A percentile compares a stretch with the other conserved stretches of the same genome.
These are phyloP conservation scores for Myiotriccus ornatus DNA, from an alignment of 2,797 vertebrate genomes.

Conservation along the genomic window DNA sequence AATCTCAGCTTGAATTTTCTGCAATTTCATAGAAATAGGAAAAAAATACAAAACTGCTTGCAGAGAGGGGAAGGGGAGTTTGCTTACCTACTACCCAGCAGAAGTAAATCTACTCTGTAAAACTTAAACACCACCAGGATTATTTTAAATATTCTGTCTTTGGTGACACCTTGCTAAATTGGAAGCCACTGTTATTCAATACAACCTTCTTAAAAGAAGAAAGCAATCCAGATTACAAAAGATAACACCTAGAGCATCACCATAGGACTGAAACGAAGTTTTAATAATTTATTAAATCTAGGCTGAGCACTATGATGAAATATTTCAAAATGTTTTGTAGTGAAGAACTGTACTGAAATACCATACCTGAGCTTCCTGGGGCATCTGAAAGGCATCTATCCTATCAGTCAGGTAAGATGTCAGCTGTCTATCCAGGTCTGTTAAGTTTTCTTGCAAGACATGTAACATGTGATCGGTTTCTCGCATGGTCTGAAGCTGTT, in stretches of 20 bases:
- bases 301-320: background rate
- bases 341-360: constrained; percentile 46
- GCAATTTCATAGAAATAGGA: background rate
- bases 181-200: background rate
- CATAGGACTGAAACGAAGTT: background rate
- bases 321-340: background rate
- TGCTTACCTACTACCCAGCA: background rate
- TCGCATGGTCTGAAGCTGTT: constrained; percentile 84
- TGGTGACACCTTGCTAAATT: background rate
- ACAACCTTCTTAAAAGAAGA: background rate
- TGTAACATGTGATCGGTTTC: constrained; percentile 88
- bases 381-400: constrained; percentile 92
- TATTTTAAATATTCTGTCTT: background rate
- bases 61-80: background rate
- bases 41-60: background rate
- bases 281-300: background rate
- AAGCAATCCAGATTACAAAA: background rate
- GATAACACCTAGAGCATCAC: background rate
- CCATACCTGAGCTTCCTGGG: constrained; percentile 96
- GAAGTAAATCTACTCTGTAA: background rate
- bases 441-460: constrained; percentile 87
- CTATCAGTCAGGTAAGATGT: constrained; percentile 94
- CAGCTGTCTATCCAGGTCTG: constrained; percentile 89
- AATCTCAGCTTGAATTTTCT: constrained; percentile 95
- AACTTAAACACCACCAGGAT: background rate